Evolutionary conservation across 2,113 vertebrate genomes (phyloP).

Genomic region (Columba janthina): DNA sequence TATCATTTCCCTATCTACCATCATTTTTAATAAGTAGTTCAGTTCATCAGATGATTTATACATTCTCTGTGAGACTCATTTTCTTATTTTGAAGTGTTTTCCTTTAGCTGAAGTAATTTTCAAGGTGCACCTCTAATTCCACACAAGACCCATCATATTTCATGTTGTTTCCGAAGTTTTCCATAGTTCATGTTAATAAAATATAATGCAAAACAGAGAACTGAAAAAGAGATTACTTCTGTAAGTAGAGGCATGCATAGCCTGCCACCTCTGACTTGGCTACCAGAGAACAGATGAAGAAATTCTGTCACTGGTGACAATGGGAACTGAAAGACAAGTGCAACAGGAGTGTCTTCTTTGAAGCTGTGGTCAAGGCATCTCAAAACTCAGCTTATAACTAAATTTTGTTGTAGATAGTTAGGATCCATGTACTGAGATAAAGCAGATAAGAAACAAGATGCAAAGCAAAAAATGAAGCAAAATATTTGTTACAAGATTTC

Average conservation of each 20-base stretch:
- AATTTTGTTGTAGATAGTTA: neutral
- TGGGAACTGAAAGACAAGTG: neutral
- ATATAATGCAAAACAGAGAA: neutral
- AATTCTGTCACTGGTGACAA: neutral
- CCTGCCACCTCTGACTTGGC: neutral
- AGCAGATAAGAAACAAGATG: neutral
- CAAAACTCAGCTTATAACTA: neutral
- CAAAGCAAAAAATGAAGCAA: neutral
- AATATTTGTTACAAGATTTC: neutral
- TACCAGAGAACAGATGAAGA: neutral
- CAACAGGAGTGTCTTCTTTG: neutral
- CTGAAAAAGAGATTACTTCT: neutral
- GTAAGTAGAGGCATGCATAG: neutral
- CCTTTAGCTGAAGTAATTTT: neutral
- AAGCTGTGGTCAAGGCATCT: neutral
- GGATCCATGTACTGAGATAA: neutral
- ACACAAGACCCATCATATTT: neutral
- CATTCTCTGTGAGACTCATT: neutral
- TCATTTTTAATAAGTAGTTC: neutral
- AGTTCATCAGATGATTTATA: neutral
- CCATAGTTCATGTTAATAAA: neutral
- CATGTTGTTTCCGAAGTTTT: neutral
- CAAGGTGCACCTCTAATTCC: neutral
- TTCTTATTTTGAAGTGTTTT: neutral
- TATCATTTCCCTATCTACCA: neutral